Percentiles rank a stretch among this genome's conserved stretches.
These are phyloP conservation scores for Agrochola litura DNA, from an alignment of 2,888 invertebrate species.

Conservation along the genomic window DNA sequence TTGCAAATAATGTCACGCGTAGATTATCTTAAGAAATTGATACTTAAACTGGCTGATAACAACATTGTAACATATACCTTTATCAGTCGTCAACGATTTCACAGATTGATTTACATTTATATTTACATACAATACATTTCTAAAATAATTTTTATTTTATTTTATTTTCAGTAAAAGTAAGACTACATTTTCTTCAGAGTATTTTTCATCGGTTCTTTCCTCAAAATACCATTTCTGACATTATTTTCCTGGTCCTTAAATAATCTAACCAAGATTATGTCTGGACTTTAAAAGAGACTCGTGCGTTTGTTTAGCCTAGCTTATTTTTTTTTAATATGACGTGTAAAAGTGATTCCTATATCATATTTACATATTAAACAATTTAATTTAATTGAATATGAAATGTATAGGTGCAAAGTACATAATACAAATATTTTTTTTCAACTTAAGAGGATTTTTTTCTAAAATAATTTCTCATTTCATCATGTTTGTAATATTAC, in stretches of 20 bases:
- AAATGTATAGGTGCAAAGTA: too few relatives aligned
- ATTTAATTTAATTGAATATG: neutral
- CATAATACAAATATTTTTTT: too few relatives aligned
- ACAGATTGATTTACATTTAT: conserved; percentile 21
- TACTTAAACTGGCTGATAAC: conserved; percentile 53
- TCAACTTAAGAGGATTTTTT: neutral
- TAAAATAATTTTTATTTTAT: neutral
- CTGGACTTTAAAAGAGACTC: neutral
- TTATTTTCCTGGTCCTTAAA: neutral
- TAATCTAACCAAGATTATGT: neutral
- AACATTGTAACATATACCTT: conserved; percentile 13
- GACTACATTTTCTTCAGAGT: neutral
- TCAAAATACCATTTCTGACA: neutral
- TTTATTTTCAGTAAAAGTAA: neutral
- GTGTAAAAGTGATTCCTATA: neutral
- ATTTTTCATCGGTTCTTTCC: neutral
- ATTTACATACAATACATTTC: conserved; percentile 14
- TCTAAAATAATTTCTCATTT: neutral
- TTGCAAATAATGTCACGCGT: conserved; percentile 30
- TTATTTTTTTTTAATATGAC: neutral
- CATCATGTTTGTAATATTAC: neutral
- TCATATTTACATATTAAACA: neutral
- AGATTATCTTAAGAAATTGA: conserved; percentile 51
- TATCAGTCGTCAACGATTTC: conserved; percentile 34
- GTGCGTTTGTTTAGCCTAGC: neutral